Evolutionary conservation across 2,888 invertebrate species (phyloP).

Genomic region (Agrochola macilenta): DNA sequence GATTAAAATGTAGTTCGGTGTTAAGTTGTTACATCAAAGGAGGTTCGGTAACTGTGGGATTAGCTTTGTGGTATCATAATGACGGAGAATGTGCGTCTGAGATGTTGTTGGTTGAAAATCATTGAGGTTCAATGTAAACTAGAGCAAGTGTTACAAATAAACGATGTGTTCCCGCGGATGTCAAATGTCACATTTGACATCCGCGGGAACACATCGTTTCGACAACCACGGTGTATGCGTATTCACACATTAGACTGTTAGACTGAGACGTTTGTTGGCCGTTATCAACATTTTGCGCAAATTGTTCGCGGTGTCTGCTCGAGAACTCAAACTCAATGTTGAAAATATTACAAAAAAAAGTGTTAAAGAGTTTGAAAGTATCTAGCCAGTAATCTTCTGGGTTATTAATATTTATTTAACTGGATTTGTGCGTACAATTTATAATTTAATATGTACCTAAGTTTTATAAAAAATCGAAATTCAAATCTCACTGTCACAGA

Average conservation of each 20-base stretch:
- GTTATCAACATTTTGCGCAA: too few species aligned
- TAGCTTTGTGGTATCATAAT: conserved; percentile 16
- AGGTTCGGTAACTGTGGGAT: conserved; percentile 10
- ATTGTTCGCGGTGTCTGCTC: too few species aligned
- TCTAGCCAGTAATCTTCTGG: neutral
- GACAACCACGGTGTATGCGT: too few species aligned
- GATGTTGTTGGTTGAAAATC: neutral
- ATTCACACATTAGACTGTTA: too few species aligned
- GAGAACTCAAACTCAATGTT: neutral
- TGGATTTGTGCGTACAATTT: too few species aligned
- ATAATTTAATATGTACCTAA: neutral
- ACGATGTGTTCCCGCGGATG: too few species aligned
- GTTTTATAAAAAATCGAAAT: neutral
- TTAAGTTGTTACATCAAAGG: conserved; percentile 23
- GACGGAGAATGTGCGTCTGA: neutral
- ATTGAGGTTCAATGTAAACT: too few species aligned
- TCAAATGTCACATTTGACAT: too few species aligned
- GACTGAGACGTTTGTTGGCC: too few species aligned
- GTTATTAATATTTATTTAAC: too few species aligned
- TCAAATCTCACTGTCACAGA: neutral
- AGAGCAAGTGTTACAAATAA: too few species aligned
- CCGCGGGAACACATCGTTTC: too few species aligned
- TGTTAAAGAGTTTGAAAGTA: neutral
- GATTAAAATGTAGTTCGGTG: conserved; percentile 26
- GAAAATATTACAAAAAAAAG: neutral